Conservation (phyloP, 2,113 vertebrate species). For the Xiphias gladius region DNA sequence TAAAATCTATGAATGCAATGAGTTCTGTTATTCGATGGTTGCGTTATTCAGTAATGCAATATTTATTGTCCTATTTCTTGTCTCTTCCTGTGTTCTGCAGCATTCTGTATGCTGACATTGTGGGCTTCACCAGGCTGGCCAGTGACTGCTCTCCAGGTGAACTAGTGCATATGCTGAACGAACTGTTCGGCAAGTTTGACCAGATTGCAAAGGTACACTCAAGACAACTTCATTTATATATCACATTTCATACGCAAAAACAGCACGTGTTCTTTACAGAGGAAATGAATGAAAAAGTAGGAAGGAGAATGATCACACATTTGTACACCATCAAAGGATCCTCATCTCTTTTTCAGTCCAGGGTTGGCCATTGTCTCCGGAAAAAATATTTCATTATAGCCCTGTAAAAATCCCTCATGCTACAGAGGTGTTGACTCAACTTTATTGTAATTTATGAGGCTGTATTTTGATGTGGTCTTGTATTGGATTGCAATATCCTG, state of each 20-base stretch:
- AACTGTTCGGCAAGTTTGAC: constrained; percentile 98
- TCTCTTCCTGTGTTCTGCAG: constrained; percentile 75
- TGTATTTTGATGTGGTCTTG: neutral
- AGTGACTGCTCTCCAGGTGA: constrained; percentile 98
- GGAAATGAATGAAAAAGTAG: neutral
- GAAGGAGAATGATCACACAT: neutral
- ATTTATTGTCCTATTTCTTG: neutral
- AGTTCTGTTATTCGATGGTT: neutral
- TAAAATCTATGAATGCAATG: neutral
- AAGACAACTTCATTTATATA: neutral
- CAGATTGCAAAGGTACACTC: constrained; percentile 95
- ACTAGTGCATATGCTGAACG: constrained; percentile 96
- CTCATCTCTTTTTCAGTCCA: neutral
- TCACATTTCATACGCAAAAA: neutral
- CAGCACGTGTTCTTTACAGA: neutral
- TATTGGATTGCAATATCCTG: neutral
- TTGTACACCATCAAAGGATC: neutral
- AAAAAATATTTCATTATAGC: neutral
- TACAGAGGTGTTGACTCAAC: neutral
- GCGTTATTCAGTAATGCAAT: neutral
- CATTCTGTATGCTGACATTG: constrained; percentile 96
- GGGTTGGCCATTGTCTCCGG: neutral
- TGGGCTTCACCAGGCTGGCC: constrained; percentile 96
- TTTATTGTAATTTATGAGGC: neutral
- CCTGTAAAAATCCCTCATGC: neutral